Base-by-base conservation (phyloP, 2,888 invertebrate species). In the Carabus problematicus region DNA sequence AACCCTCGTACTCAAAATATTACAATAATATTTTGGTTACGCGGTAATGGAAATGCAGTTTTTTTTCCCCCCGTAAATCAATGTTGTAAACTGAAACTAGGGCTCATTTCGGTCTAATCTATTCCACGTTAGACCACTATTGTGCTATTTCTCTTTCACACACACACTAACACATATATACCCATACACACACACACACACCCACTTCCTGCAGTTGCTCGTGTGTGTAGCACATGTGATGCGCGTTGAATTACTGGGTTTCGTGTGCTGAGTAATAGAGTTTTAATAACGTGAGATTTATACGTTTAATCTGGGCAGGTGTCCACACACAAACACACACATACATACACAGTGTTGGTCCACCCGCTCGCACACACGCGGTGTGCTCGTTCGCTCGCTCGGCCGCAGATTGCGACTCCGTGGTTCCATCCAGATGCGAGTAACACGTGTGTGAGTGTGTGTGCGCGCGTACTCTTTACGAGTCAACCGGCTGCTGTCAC, bases 221-320 rank as follows among this genome's bases (percentile, higher is more conserved):
- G 3, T 47, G 47, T 16, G 12, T 47, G 47, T 47, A 6, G 12
- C 64, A 19, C 55, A 45, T 18, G 12, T n/a, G 40, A 64, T 54
- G 29, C 29, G 56, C 56, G 56, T 56, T 56, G 19, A 56, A 56
- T 56, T 56, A 56, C 56, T 18, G 40, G 47, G 18, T 47, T 59
- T 59, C 40, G 40, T 41, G 40, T 40, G 64, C 14, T 66, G 67
- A 62, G 69, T 69, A 69, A 69, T 69, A 69, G 69, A 69, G 62
- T 69, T 69, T 69, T 69, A 69, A 69, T 69, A 69, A 69, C 62
- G 56, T 29, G 55, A 62, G 69, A 69, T 69, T 69, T 69, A 69
- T 69, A 69, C 54, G 69, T 69, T 69, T 69, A 69, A 69, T 69
- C 69, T 69, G 47, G 62, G 69, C 69, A 69, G 69, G 69, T 69